phyloP scores from a whole-genome alignment of 2,888 invertebrate genomes.

The Ernsta delagoae region DNA sequence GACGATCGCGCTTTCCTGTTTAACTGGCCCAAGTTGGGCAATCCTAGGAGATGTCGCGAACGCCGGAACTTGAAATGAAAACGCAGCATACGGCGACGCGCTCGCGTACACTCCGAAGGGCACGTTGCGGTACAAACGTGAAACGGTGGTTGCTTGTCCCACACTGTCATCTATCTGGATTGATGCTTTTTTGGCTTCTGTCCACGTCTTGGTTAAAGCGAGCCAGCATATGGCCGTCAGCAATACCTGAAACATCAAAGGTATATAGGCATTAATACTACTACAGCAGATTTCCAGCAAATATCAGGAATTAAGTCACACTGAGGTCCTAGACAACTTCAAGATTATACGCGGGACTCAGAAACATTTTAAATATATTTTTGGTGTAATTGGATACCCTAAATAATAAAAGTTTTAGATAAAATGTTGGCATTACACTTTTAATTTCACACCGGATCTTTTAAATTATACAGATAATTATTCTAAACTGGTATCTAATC shows the following conservation, averaged over 20 bases:
- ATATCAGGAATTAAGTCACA: too few relatives aligned
- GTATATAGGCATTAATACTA: too few relatives aligned
- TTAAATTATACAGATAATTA: too few relatives aligned
- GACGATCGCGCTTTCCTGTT: conserved; percentile 54
- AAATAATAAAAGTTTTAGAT: too few relatives aligned
- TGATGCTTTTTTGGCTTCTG: conserved; percentile 51
- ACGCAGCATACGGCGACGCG: conserved; percentile 66
- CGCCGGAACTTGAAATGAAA: conserved; percentile 65
- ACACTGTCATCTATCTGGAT: conserved; percentile 56
- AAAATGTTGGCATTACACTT: too few relatives aligned
- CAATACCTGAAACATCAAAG: conserved; percentile 49
- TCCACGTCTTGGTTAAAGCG: conserved; percentile 52
- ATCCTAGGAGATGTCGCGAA: conserved; percentile 56
- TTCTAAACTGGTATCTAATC: too few relatives aligned
- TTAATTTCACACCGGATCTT: too few relatives aligned
- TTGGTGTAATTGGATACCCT: too few relatives aligned
- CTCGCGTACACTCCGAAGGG: conserved; percentile 70
- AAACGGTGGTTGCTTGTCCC: conserved; percentile 66
- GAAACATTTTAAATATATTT: too few relatives aligned
- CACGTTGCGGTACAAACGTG: conserved; percentile 64
- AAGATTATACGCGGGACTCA: too few relatives aligned
- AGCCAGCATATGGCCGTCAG: conserved; percentile 63
- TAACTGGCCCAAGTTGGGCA: conserved; percentile 60
- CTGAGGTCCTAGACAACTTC: too few relatives aligned
- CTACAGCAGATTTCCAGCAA: too few relatives aligned